These are phyloP conservation scores for Xylota sylvarum DNA, from an alignment of 2,888 invertebrate genomes.

Conservation along the genomic window DNA sequence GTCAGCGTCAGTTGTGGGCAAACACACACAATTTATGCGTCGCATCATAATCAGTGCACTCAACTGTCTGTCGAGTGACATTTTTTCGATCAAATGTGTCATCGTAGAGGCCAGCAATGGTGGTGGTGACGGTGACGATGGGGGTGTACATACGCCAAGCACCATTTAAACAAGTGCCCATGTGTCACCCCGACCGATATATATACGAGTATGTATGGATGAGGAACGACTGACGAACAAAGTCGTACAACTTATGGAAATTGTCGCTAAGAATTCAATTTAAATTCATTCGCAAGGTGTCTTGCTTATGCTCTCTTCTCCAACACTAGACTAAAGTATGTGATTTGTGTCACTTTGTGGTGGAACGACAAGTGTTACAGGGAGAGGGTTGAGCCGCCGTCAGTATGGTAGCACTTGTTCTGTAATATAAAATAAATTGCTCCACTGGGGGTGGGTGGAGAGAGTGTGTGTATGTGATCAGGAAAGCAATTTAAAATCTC, in stretches of 20 bases:
- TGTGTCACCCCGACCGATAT: slow-evolving; percentile 28
- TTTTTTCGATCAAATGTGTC: slow-evolving; percentile 68
- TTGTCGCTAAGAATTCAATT: slow-evolving; percentile 61
- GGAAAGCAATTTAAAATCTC: slow-evolving; percentile 27
- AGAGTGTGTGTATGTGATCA: slow-evolving; percentile 35
- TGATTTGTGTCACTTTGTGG: slow-evolving; percentile 64
- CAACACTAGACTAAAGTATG: slow-evolving; percentile 12
- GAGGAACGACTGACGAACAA: slow-evolving; percentile 6
- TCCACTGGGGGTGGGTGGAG: neutral
- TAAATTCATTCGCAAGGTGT: slow-evolving; percentile 72
- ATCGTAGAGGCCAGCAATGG: slow-evolving; percentile 41
- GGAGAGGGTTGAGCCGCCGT: slow-evolving; percentile 24
- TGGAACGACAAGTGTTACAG: slow-evolving; percentile 31
- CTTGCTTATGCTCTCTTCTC: slow-evolving; percentile 36
- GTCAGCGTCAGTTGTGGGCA: slow-evolving; percentile 25
- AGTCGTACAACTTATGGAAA: slow-evolving; percentile 61
- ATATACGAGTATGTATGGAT: neutral
- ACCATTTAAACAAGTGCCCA: slow-evolving; percentile 59
- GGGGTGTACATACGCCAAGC: neutral
- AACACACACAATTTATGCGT: slow-evolving; percentile 66
- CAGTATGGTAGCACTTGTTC: slow-evolving; percentile 16
- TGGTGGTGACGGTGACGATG: neutral
- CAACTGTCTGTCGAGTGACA: slow-evolving; percentile 65
- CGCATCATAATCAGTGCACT: slow-evolving; percentile 72
- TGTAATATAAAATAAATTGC: slow-evolving; percentile 57